Percentiles rank a stretch among this genome's conserved stretches.
Evolutionary conservation across 2,113 vertebrate genomes (phyloP).

Genomic region (Cochlearius cochlearius): DNA sequence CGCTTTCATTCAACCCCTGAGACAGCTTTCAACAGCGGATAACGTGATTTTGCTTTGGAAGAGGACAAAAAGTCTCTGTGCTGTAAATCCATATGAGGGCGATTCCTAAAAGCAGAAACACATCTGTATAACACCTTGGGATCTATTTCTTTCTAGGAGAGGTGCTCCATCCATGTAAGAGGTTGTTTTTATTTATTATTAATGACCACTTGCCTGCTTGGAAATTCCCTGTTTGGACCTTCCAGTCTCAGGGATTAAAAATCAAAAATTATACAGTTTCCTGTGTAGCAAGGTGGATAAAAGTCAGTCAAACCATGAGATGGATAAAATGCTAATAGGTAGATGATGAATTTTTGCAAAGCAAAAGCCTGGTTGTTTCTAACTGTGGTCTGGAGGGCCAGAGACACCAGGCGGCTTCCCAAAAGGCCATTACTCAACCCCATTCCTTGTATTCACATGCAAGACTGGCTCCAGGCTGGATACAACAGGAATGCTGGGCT

Average conservation of each 20-base stretch:
- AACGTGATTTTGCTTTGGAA: neutral
- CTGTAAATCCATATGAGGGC: neutral
- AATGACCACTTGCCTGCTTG: neutral
- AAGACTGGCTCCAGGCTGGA: neutral
- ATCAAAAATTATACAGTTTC: neutral
- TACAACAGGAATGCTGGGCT: neutral
- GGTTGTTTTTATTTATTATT: constrained; percentile 55
- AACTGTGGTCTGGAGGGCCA: neutral
- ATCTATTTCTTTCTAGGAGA: constrained; percentile 1
- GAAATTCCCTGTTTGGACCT: neutral
- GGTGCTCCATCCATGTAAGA: neutral
- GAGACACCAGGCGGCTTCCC: neutral
- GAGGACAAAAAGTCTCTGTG: neutral
- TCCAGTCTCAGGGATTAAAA: neutral
- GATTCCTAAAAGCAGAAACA: constrained; percentile 16
- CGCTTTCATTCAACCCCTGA: neutral
- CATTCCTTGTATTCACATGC: neutral
- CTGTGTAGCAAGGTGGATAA: neutral
- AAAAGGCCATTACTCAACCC: neutral
- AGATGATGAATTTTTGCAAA: neutral
- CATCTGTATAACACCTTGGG: neutral
- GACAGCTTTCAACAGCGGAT: neutral
- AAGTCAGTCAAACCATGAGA: neutral
- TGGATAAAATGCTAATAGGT: neutral
- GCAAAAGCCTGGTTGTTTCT: neutral